Evolutionary conservation across 2,797 vertebrate genomes (phyloP).

Genomic region (Poeciliopsis gracilis): DNA sequence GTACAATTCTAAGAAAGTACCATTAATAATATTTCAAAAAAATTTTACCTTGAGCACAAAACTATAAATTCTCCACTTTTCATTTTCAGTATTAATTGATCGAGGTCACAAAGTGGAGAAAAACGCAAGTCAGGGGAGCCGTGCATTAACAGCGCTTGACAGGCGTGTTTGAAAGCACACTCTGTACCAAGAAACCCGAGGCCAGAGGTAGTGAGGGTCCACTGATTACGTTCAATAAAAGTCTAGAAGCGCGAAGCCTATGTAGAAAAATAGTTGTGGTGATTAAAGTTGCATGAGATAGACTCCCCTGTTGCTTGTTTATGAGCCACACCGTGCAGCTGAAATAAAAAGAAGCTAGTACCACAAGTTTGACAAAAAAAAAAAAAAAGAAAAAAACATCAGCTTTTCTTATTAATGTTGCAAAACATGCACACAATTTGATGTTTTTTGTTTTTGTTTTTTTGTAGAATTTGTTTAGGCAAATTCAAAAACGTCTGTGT

Average conservation of each 20-base stretch:
- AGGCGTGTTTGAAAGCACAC: neutral
- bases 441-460: no score
- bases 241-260: slow-evolving; percentile 8
- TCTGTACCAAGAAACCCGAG: neutral
- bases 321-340: slow-evolving; percentile 1
- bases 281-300: slow-evolving; percentile 25
- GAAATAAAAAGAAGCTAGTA: neutral
- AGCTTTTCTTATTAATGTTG: neutral
- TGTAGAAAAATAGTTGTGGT: slow-evolving; percentile 2
- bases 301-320: slow-evolving; percentile 26
- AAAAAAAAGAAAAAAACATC: no score
- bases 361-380: neutral
- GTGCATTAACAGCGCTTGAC: neutral
- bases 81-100: neutral
- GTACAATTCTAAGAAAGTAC: neutral
- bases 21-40: neutral
- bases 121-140: neutral
- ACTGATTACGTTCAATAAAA: slow-evolving; percentile 8
- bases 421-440: neutral
- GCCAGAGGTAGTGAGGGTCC: slow-evolving; percentile 9
- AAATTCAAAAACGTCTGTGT: neutral
- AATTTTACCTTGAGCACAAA: neutral
- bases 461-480: neutral
- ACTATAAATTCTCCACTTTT: neutral
- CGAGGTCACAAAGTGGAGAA: neutral